A percentile compares a stretch with the other conserved stretches of the same genome.
Conservation (phyloP, 2,113 vertebrate species). For the Megalops atlanticus region DNA sequence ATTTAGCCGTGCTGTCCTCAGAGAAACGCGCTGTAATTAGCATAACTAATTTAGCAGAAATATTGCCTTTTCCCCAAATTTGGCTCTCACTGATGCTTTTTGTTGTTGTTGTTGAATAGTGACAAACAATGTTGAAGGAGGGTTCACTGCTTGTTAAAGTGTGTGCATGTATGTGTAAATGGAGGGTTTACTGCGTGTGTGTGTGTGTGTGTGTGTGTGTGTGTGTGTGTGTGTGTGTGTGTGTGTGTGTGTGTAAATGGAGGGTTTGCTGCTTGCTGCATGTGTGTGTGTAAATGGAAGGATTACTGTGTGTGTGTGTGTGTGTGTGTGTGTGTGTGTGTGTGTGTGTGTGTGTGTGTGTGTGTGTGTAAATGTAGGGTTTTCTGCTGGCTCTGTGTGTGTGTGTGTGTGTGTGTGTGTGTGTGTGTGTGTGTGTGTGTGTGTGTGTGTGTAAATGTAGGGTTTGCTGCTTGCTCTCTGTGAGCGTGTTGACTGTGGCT, state of each 20-base stretch:
- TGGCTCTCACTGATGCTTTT: constrained; percentile 36
- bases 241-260: constrained; percentile 19
- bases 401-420: constrained; percentile 22
- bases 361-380: no score
- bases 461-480: no score
- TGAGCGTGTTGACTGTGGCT: constrained; percentile 54
- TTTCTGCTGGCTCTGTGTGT: constrained; percentile 13
- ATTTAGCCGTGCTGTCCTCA: constrained; percentile 66
- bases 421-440: constrained; percentile 5
- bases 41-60: constrained; percentile 80
- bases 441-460: constrained; percentile 27
- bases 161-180: constrained; percentile 1
- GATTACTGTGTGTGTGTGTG: neutral
- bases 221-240: constrained; percentile 16
- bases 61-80: constrained; percentile 68
- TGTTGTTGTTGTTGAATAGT: neutral
- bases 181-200: constrained; percentile 40
- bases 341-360: constrained; percentile 20
- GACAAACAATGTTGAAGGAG: neutral
- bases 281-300: no score
- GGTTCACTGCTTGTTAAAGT: neutral
- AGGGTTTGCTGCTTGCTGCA: constrained; percentile 33
- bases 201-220: constrained; percentile 28
- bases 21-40: constrained; percentile 74
- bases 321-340: constrained; percentile 26